Evolutionary conservation across 2,113 vertebrate species (phyloP), one percentile per base, ranked within the genome.

Genomic region (Agelaius phoeniceus): DNA sequence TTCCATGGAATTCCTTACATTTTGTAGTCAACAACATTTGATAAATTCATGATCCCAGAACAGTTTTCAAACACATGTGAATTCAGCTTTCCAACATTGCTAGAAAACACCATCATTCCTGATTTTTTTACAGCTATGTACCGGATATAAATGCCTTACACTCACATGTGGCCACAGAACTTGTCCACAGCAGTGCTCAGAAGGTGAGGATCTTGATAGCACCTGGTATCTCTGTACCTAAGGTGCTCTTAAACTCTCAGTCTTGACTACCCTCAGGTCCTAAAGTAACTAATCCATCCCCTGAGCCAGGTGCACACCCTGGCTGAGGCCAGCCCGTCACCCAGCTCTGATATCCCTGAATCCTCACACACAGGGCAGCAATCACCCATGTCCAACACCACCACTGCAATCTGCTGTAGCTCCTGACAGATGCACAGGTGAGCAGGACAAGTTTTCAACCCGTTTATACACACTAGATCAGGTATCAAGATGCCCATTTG

Each of bases 221-320:
- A 7, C 7, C 44, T 33, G 58, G 3, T 5, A 44, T 8, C 22
- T 75, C 16, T 35, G 21, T 43, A 57, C 46, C 31, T 11, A 66
- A 27, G 24, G 8, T 4, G 49, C 37, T 68, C 54, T 41, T 12
- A 16, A 37, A 16, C 16, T 15, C 18, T 20, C 23, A 19, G 35
- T 5, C 46, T 13, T 22, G 31, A 16, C 31, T 7, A 8, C 17
- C 23, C 52, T 30, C 23, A 12, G 39, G 37, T 66, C n/a, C 51
- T 14, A 11, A 23, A 76, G 63, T 13, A 76, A 41, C 28, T 4
- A 11, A 37, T 10, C 27, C 22, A 11, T 4, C 5, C n/a, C 67
- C 28, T 7, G 24, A 39, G 0, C 17, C 17, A 5, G 0, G 0
- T 0, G n/a, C 39, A 30, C 6, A 21, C 9, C 30, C n/a, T 22